phyloP scores from a whole-genome alignment of 2,113 vertebrate species.

The Coracopsis vasa region DNA sequence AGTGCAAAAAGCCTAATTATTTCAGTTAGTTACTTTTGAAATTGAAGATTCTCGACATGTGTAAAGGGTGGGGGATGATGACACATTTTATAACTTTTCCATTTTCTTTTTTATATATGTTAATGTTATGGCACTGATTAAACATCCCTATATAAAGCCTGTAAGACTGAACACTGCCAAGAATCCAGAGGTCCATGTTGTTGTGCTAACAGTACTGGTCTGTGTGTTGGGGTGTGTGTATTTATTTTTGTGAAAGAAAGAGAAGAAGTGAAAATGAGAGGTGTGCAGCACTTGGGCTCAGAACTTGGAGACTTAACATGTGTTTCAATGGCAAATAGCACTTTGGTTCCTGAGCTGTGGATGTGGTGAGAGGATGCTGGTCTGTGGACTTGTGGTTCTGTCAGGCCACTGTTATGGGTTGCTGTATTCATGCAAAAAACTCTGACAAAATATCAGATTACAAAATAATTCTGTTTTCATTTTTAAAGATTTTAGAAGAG shows the following conservation, averaged over 20 bases:
- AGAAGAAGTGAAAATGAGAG: neutral
- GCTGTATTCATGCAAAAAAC: neutral
- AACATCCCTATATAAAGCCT: neutral
- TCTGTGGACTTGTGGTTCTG: neutral
- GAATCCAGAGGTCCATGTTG: neutral
- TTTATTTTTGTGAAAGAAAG: neutral
- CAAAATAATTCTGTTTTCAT: neutral
- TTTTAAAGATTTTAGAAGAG: neutral
- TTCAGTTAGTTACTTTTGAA: neutral
- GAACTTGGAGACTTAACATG: neutral
- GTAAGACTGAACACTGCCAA: neutral
- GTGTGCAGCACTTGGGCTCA: neutral
- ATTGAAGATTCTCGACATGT: neutral
- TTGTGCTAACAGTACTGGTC: fast-evolving
- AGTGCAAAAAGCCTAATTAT: neutral
- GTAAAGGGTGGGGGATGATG: neutral
- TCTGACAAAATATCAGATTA: neutral
- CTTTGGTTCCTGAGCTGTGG: fast-evolving
- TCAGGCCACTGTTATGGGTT: neutral
- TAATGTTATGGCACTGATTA: neutral
- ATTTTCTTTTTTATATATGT: neutral
- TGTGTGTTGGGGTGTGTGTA: neutral
- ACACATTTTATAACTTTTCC: neutral
- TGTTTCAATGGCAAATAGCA: neutral
- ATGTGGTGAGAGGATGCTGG: neutral